Base-by-base conservation (phyloP, 2,113 vertebrate genomes). In the Paramormyrops kingsleyae region DNA sequence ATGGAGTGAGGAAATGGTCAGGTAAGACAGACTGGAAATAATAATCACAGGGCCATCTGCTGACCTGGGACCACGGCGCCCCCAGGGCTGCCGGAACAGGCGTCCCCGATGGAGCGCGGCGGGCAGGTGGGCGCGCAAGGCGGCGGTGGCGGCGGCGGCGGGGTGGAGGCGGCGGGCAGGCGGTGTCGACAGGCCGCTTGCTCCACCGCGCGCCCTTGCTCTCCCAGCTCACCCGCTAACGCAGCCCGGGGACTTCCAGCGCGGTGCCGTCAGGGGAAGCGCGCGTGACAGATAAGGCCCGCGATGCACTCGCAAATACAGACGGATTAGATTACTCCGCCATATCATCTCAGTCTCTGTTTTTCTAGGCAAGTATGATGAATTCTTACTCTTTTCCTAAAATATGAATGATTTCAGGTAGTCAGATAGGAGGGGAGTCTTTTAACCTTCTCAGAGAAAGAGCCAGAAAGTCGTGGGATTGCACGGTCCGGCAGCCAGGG, bases 21-120 rank as follows among this genome's bases (percentile, higher is more conserved):
- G 97, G 96, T 97, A 97, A 97, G 96, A 96, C 95, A 95, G 95
- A 95, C 95, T 97, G 97, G 95, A 97, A 97, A 97, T 96, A 97
- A 97, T 95, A 97, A 97, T 97, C 98, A 97, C 95, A 96, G 94
- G 96, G 96, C 98, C 98, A 99, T 99, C 98, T 99, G 98, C 96
- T 97, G 97, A 97, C 97, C 97, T 96, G 96, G 96, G 98, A 97
- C 94, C 95, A 96, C 95, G 94, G 62, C 92, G 94, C 96, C 97
- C 97, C 96, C 94, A 91, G 96, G 98, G 97, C 95, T 96, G 91
- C 93, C 94, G 94, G 96, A 96, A 96, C 96, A 96, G 96, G 95
- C 96, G 96, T 96, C 97, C 56, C 96, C 97, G 97, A 96, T 97
- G 97, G 97, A 98, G 95, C 95, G 91, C 93, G 91, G 93, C 93